Conservation (phyloP, 2,113 vertebrate genomes). For the Chionomys nivalis region DNA sequence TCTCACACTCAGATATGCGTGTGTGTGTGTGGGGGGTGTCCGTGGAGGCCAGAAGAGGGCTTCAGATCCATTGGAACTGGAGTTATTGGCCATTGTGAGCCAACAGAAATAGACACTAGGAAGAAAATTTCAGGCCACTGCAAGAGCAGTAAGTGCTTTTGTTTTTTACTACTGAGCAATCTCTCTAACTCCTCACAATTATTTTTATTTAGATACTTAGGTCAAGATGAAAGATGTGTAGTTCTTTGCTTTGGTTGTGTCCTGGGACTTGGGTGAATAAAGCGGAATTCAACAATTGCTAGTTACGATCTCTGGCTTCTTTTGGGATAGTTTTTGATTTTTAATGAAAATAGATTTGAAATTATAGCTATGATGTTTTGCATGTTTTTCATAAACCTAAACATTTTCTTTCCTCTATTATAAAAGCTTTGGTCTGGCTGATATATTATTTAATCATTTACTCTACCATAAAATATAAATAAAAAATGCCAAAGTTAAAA, state of each 20-base stretch:
- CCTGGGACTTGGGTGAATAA: not conserved
- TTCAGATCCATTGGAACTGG: not conserved
- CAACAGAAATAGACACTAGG: not conserved
- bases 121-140: not conserved
- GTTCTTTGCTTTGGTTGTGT: not conserved
- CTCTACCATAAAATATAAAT: not conserved
- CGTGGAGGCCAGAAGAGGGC: not conserved
- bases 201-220: constrained; percentile 53
- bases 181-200: not conserved
- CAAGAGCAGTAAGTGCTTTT: not conserved
- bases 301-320: not conserved
- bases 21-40: not conserved
- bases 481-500: constrained; percentile 8
- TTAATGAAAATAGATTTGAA: constrained; percentile 31
- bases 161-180: not conserved
- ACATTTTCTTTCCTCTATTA: not conserved
- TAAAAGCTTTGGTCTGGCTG: not conserved
- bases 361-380: not conserved
- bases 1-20: not conserved
- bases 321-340: constrained; percentile 30
- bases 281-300: constrained; percentile 8
- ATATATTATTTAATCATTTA: constrained; percentile 40
- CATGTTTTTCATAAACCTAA: constrained; percentile 34
- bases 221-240: not conserved
- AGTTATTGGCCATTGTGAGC: not conserved